Base-by-base conservation (phyloP, 1,140 invertebrate genomes). In the Drosophila hydei region DNA sequence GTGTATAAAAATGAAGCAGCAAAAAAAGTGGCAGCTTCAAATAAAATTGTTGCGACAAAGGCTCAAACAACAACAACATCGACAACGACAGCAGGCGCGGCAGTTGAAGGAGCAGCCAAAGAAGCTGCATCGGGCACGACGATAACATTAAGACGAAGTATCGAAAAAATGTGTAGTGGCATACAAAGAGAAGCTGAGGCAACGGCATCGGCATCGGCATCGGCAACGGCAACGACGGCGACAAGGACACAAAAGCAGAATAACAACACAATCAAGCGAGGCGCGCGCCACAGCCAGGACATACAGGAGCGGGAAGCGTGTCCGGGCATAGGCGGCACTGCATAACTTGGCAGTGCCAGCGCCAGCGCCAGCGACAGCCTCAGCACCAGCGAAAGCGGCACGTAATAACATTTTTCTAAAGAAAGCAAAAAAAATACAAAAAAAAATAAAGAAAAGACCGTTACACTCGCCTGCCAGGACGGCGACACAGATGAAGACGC, bases 371-470 rank as follows among this genome's bases (percentile, higher is more conserved):
- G 77, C 63, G 75, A 54, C 78, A 76, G 68, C 12, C 30, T 33
- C 78, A 77, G 77, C 63, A 72, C 62, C 78, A 72, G 68, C 63
- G 83, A 61, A 81, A 83, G 78, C 83, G 84, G 83, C 83, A 88
- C 83, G 83, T 88, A 88, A 88, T 88, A 88, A 88, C 83, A 88
- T 88, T 88, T 87, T 88, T 88, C 83, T 76, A 88, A 88, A 88
- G 78, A 81, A 83, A 83, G 67, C 75, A 62, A 54, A 61, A 79
- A 68, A 51, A 33, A 16, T n/a, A 14, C 8, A 23, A 40, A 21
- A 23, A 63, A 65, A 51, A 61, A 45, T 30, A 43, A 25, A 23
- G 50, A 72, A 55, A 55, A 69, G 65, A 69, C 59, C 62, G 70
- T 72, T 48, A 67, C 61, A 73, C 61, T 38, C 47, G 27, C 14